Percentiles rank a stretch among this genome's conserved stretches.
phyloP scores from a whole-genome alignment of 2,113 vertebrate species.

The Pomatostomus ruficeps region DNA sequence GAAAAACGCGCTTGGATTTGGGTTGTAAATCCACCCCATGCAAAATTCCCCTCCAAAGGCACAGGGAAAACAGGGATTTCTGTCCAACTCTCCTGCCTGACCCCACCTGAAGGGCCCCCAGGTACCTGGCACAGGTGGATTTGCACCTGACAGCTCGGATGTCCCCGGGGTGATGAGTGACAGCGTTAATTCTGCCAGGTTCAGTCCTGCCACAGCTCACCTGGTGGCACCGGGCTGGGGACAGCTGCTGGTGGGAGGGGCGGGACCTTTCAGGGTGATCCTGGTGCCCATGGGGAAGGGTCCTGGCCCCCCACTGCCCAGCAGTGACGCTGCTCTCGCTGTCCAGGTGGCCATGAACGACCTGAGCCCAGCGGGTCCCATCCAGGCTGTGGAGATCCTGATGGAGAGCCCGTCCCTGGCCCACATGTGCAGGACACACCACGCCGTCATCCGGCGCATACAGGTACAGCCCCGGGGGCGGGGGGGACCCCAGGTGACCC shows the following conservation, averaged over 20 bases:
- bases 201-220: not conserved
- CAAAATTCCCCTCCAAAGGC: not conserved
- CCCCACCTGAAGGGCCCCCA: not conserved
- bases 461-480: slow-evolving; percentile 70
- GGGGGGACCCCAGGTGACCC: not conserved
- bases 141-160: not conserved
- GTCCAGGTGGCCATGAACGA: slow-evolving; percentile 68
- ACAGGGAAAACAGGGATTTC: not conserved
- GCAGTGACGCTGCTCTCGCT: not conserved
- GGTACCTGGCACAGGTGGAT: not conserved
- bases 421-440: slow-evolving; percentile 80
- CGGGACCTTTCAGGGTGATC: not conserved
- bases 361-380: slow-evolving; percentile 42
- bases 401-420: slow-evolving; percentile 81
- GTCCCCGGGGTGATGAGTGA: not conserved
- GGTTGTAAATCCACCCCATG: not conserved
- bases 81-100: not conserved
- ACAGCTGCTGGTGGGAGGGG: not conserved
- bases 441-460: slow-evolving; percentile 79
- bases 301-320: not conserved
- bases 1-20: accelerated
- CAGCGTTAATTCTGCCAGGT: not conserved
- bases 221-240: accelerated
- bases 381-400: slow-evolving; percentile 77
- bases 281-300: accelerated